Base-by-base conservation (phyloP, 2,113 vertebrate genomes). In the Sitta europaea region DNA sequence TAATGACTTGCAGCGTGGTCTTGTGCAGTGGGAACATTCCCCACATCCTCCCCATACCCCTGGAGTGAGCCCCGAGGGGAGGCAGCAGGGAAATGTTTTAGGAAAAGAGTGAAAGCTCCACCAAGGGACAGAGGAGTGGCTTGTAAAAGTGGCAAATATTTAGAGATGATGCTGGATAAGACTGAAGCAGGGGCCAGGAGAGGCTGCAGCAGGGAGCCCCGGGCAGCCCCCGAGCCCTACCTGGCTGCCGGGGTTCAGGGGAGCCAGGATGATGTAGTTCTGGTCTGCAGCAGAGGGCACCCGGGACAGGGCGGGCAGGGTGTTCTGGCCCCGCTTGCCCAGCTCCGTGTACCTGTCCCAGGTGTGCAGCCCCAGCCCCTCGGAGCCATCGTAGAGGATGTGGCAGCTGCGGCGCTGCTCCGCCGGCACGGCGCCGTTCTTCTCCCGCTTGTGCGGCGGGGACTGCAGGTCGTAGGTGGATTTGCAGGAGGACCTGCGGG, bases 201-300 rank as follows among this genome's bases (percentile, higher is more conserved):
- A 68, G 35, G 63, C 74, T 2, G 27, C 59, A 47, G 85, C 58
- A 18, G 59, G 38, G 55, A 48, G 50, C 20, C 51, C 17, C 28
- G 2, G 0, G 29, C 68, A 57, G 48, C 6, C 31, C 9, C 11
- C 0, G 33, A 47, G 50, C 61, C 97, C 48, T 98, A 99, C 99
- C 99, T 99, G 99, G 97, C 98, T 99, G 94, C 99, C 99, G 0
- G 98, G 98, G 65, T 98, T 99, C 97, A 99, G 95, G 14, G 99
- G 99, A 0, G 99, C 98, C 72, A 99, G 97, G 96, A 99, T 99
- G 98, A 99, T 99, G 96, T 99, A 99, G 98, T 99, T 99, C 96
- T 99, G 98, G 97, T 99, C 99, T 1, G 98, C 96, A 9, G 98
- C 88, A 10, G 99, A 98, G 3, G 98, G 98, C 70, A 98, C 98